These are phyloP conservation scores for Mesoclemmys tuberculata DNA, from an alignment of 2,113 vertebrate species.

Conservation along the genomic window DNA sequence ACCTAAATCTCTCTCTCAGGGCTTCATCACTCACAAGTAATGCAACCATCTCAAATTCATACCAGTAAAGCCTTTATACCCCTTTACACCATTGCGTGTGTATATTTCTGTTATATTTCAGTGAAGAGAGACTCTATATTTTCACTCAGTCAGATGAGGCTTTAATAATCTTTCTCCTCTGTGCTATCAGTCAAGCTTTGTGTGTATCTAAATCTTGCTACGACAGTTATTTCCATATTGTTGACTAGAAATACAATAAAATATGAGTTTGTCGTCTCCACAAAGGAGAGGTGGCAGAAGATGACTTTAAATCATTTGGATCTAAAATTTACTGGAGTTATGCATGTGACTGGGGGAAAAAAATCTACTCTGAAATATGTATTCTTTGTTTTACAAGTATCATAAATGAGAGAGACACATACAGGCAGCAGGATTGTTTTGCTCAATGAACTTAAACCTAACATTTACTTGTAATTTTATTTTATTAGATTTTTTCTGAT, in stretches of 20 bases:
- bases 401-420: background rate
- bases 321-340: background rate
- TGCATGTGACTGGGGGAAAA: background rate
- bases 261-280: background rate
- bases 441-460: background rate
- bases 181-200: background rate
- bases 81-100: background rate
- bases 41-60: background rate
- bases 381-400: background rate
- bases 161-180: background rate
- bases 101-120: background rate
- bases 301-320: background rate
- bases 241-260: constrained; percentile 20
- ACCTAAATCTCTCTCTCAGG: background rate
- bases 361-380: background rate
- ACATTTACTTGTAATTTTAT: background rate
- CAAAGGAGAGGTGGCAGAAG: background rate
- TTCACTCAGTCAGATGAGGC: background rate
- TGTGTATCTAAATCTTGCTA: constrained; percentile 22
- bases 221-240: background rate
- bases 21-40: background rate
- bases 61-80: background rate
- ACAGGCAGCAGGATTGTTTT: background rate
- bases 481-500: background rate
- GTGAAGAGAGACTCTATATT: background rate